Conservation (phyloP, 1,140 invertebrate species). For the Zaprionus capensis region DNA sequence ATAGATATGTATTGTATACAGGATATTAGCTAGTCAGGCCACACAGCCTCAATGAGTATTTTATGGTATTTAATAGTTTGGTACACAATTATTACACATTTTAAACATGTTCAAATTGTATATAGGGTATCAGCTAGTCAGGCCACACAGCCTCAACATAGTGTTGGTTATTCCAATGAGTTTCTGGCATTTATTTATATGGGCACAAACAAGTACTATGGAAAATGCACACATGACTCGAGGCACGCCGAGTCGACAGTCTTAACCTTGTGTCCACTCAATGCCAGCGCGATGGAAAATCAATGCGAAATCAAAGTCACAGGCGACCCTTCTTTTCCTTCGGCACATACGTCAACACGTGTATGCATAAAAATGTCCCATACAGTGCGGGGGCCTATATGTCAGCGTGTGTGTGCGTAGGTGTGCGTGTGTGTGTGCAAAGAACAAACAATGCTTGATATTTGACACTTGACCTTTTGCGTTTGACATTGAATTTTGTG, state of each 20-base stretch:
- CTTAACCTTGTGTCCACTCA: constrained; percentile 24
- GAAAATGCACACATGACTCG: not conserved
- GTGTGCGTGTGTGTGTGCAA: constrained; percentile 4
- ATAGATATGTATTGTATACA: too few species aligned
- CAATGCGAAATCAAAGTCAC: constrained; percentile 59
- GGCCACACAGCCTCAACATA: not conserved
- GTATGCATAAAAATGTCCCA: not conserved
- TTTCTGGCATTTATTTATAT: not conserved
- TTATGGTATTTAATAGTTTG: too few species aligned
- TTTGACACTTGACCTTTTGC: constrained; percentile 49
- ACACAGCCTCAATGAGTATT: too few species aligned
- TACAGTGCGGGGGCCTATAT: not conserved
- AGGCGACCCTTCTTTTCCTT: not conserved
- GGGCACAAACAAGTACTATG: not conserved
- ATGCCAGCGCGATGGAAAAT: constrained; percentile 47
- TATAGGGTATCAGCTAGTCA: not conserved
- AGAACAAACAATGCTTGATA: constrained; percentile 27
- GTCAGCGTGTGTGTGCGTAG: not conserved
- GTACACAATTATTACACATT: too few species aligned
- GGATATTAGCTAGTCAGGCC: too few species aligned
- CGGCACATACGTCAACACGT: not conserved
- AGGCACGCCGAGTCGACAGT: not conserved
- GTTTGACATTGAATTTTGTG: constrained; percentile 39
- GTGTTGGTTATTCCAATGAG: not conserved
- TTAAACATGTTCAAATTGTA: too few species aligned